Conservation (phyloP, 2,797 vertebrate genomes). For the Trachops cirrhosus region DNA sequence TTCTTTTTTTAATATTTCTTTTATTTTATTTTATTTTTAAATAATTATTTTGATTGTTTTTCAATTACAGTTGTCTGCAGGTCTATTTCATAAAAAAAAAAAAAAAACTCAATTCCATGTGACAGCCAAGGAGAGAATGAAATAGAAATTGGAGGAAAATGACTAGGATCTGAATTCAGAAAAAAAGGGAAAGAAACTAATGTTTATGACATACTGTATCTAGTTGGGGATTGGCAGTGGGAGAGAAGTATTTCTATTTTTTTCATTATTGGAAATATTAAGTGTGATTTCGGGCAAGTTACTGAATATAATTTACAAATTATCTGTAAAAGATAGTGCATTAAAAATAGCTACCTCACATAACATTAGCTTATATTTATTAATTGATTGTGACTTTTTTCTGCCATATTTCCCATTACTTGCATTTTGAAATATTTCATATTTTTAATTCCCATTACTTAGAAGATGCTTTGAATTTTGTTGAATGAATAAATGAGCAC, state of each 20-base stretch:
- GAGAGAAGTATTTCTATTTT: neutral
- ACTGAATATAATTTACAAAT: neutral
- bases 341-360: neutral
- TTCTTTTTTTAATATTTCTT: no score
- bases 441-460: neutral
- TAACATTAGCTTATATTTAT: neutral
- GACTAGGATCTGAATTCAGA: neutral
- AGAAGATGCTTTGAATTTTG: neutral
- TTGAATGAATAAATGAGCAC: neutral
- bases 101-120: neutral
- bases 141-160: neutral
- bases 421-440: slow-evolving; percentile 2
- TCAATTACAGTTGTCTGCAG: no score
- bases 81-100: neutral
- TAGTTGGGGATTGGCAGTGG: neutral
- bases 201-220: neutral
- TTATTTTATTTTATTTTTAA: no score
- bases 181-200: neutral
- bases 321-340: neutral
- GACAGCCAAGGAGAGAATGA: neutral
- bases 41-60: no score
- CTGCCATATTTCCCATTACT: neutral
- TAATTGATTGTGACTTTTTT: neutral
- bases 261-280: slow-evolving; percentile 6
- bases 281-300: neutral